A percentile compares a stretch with the other conserved stretches of the same genome.
Evolutionary conservation across 2,888 invertebrate species (phyloP).

Genomic region (Exephanes ischioxanthus): DNA sequence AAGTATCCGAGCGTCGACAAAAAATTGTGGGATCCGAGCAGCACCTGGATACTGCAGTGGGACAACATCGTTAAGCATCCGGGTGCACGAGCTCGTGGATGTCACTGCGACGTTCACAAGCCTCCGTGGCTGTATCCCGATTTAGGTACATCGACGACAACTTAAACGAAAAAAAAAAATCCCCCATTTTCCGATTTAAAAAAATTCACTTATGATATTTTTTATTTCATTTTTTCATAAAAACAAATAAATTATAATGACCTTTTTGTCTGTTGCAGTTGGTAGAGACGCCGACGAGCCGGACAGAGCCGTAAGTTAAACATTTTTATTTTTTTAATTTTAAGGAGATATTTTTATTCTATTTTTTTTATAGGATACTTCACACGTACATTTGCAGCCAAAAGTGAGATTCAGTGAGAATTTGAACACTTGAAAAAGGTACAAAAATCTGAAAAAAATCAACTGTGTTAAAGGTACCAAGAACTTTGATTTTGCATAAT

Average conservation of each 20-base stretch:
- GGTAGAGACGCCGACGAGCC: conserved; percentile 83
- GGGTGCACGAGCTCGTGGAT: conserved; percentile 84
- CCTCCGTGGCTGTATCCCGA: conserved; percentile 82
- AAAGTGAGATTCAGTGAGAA: too few species aligned
- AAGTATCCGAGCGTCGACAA: conserved; percentile 84
- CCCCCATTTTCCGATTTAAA: background rate
- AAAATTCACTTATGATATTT: background rate
- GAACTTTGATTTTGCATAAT: too few species aligned
- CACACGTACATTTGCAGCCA: too few species aligned
- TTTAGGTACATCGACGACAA: conserved; percentile 77
- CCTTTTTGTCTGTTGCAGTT: conserved; percentile 76
- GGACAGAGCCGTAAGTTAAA: conserved; percentile 82
- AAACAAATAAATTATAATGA: background rate
- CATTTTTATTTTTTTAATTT: conserved; percentile 9
- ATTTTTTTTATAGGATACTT: background rate
- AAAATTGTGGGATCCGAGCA: conserved; percentile 85
- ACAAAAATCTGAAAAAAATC: too few species aligned
- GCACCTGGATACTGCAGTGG: conserved; percentile 86
- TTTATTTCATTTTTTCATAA: background rate
- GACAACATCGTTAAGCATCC: conserved; percentile 86
- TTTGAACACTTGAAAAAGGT: too few species aligned
- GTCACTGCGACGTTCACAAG: conserved; percentile 84
- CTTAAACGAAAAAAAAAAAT: background rate
- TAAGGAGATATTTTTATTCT: background rate
- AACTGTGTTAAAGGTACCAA: too few species aligned